Evolutionary conservation across 2,113 vertebrate species (phyloP).

Genomic region (Sceloporus tristichus): DNA sequence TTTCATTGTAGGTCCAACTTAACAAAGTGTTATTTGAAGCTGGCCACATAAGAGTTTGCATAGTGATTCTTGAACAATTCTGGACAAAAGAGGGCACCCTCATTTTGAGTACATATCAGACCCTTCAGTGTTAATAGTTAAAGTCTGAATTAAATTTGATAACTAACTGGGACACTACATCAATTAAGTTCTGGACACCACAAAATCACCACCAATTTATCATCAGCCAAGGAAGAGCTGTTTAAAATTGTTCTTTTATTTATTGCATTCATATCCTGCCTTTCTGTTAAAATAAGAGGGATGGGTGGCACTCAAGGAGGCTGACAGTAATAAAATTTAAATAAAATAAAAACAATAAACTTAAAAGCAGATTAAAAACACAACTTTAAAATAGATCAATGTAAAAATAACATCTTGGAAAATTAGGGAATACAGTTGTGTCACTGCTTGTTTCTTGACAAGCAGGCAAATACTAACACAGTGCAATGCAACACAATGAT

Average conservation of each 20-base stretch:
- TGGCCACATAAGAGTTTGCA: background rate
- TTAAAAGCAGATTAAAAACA: too few relatives aligned
- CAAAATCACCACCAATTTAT: background rate
- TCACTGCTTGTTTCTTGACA: background rate
- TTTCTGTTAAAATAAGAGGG: background rate
- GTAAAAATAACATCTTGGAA: background rate
- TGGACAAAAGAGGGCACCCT: rapidly evolving
- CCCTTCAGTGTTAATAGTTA: background rate
- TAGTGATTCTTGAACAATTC: rapidly evolving
- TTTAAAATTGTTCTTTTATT: background rate
- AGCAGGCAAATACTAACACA: background rate
- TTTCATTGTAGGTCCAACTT: constrained; percentile 14
- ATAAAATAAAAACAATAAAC: background rate
- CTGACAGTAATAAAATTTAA: background rate
- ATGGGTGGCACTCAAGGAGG: background rate
- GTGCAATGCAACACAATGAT: background rate
- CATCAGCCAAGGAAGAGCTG: background rate
- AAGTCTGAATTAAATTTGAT: background rate
- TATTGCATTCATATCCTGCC: background rate
- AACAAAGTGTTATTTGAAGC: constrained; percentile 10
- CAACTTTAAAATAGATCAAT: too few relatives aligned
- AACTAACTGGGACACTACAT: background rate
- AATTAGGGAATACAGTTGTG: background rate
- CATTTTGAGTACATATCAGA: background rate
- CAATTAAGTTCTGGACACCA: background rate